A percentile compares a stretch with the other conserved stretches of the same genome.
Conservation (phyloP, 2,113 vertebrate species). For the Podocnemis expansa region DNA sequence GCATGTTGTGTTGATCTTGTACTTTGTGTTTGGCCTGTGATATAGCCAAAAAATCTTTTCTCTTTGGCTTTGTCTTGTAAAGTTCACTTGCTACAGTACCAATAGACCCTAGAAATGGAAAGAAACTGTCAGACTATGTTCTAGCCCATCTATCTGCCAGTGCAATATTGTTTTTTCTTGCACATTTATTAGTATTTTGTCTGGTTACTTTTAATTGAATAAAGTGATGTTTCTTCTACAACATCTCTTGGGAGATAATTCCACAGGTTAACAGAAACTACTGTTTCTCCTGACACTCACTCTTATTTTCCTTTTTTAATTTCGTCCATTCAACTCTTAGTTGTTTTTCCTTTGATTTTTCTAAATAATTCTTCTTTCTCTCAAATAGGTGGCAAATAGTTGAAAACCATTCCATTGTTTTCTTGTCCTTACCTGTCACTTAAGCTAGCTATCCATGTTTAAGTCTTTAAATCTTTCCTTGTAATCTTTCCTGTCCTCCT, state of each 20-base stretch:
- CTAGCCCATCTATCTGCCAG: background rate
- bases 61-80: background rate
- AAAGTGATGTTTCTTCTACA: background rate
- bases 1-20: background rate
- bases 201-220: background rate
- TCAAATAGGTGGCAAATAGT: background rate
- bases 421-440: background rate
- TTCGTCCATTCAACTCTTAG: background rate
- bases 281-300: background rate
- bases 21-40: background rate
- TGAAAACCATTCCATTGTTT: background rate
- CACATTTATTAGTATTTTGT: background rate
- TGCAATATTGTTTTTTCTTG: background rate
- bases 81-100: background rate
- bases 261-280: background rate
- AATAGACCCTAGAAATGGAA: background rate
- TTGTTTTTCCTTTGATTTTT: background rate
- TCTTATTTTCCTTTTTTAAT: background rate
- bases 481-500: background rate
- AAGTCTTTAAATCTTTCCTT: conserved; percentile 11
- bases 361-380: background rate
- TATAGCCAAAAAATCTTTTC: background rate
- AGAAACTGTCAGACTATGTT: too few relatives aligned
- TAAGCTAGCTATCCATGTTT: background rate
- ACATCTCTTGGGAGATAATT: background rate